Conservation (phyloP, 2,113 vertebrate genomes). For the Heteronetta atricapilla region DNA sequence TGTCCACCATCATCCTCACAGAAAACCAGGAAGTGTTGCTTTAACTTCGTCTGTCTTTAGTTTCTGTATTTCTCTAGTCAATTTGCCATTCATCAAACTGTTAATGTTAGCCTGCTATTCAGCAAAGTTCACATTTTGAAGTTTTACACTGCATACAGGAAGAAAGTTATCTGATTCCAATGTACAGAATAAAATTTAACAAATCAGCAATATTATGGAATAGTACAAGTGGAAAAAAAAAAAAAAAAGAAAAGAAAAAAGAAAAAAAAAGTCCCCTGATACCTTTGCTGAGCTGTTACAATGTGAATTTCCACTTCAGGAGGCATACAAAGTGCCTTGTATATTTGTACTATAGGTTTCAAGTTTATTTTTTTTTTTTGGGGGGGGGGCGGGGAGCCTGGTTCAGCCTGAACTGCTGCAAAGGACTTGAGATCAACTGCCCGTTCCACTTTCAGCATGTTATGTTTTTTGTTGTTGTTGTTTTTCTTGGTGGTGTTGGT, state of each 20-base stretch:
- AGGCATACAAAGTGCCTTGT: accelerated
- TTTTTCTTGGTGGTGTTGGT: too few relatives aligned
- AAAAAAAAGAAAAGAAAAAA: not conserved
- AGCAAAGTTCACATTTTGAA: not conserved
- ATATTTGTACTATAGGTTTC: accelerated
- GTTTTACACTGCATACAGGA: not conserved
- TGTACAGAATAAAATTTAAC: not conserved
- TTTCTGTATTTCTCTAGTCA: not conserved
- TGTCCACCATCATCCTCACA: not conserved
- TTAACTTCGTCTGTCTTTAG: not conserved
- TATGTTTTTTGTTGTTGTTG: not conserved
- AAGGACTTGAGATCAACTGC: not conserved
- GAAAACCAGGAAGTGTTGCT: not conserved
- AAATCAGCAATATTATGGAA: not conserved
- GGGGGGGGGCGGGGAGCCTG: too few relatives aligned
- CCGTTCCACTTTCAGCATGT: not conserved
- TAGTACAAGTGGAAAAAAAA: not conserved
- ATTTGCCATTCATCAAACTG: not conserved
- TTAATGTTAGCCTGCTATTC: not conserved
- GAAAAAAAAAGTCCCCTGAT: not conserved
- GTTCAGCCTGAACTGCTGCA: not conserved
- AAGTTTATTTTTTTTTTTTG: not conserved
- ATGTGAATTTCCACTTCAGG: not conserved
- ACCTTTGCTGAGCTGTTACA: not conserved
- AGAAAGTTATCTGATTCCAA: not conserved